Evolutionary conservation across 2,888 invertebrate species (phyloP), one percentile per base, ranked within the genome.

Genomic region (Siphlonurus alternatus): DNA sequence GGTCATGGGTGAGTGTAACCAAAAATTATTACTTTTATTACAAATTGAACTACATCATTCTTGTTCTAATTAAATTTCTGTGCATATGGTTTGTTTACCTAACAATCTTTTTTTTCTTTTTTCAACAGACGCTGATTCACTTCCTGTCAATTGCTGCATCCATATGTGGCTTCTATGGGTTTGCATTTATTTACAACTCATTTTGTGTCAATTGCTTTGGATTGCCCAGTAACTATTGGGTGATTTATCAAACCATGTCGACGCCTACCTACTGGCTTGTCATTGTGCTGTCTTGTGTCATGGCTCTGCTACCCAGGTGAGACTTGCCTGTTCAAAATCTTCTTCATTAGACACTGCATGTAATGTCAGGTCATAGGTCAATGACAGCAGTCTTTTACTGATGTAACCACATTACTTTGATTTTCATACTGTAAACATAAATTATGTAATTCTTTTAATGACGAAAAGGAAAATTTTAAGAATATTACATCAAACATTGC

Each of bases 141-240:
- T 77, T 87, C 68, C 75, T 84, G 65, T 88, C 92, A 61, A 83
- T 94, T 72, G 71, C 85, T 63, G 79, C 88, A 24, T 96, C 95
- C 67, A 79, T 96, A 71, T 79, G 83, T 59, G 79, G 87, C 66
- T 96, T 90, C 80, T 91, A 90, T 76, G 78, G 83, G 70, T 88
- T 94, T 76, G 89, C 92, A 66, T 78, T 95, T 65, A 73, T 89
- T 62, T 94, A 93, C 79, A 91, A 94, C 78, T 80, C 86, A 10
- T 76, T 90, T 68, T 90, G 91, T 75, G 83, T 89, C 68, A 83
- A 84, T 69, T 90, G 91, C 76, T 84, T 89, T 74, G 87, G 86
- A 65, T 79, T 94, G 71, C 89, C 92, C 53, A 90, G 91, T 71
- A 93, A 91, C 24, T 93, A 88, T 76, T 88, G 87, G 86, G 89